These are phyloP conservation scores for Drosophila tripunctata DNA, from an alignment of 2,888 invertebrate species.

Conservation along the genomic window DNA sequence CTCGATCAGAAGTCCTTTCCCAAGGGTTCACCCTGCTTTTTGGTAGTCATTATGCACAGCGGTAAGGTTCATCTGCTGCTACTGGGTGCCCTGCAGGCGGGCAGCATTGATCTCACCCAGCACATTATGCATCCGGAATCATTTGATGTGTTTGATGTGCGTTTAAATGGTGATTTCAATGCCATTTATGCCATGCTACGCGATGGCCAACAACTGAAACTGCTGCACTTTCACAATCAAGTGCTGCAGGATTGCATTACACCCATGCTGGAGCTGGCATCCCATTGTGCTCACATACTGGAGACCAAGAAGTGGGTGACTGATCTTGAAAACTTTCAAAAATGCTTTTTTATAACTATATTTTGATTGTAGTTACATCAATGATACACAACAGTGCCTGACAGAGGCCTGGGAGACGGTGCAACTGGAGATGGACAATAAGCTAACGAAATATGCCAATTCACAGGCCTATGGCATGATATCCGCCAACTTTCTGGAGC, in stretches of 20 bases:
- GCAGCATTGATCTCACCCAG: slow-evolving; percentile 87
- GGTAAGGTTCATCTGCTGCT: slow-evolving; percentile 91
- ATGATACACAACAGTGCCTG: slow-evolving; percentile 91
- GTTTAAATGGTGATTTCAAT: slow-evolving; percentile 89
- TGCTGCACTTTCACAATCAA: slow-evolving; percentile 83
- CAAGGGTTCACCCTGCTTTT: slow-evolving; percentile 89
- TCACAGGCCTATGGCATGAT: slow-evolving; percentile 92
- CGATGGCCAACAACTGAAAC: slow-evolving; percentile 87
- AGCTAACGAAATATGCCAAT: slow-evolving; percentile 94
- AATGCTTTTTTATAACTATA: no score
- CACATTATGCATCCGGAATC: slow-evolving; percentile 86
- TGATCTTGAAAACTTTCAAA: neutral
- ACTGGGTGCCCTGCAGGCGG: slow-evolving; percentile 93
- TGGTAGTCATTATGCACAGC: slow-evolving; percentile 91
- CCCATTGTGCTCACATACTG: slow-evolving; percentile 90
- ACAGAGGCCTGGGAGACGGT: slow-evolving; percentile 98
- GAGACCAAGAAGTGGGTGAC: slow-evolving; percentile 87
- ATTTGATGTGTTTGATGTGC: slow-evolving; percentile 87
- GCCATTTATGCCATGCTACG: slow-evolving; percentile 88
- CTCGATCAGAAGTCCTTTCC: slow-evolving; percentile 85
- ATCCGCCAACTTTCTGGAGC: slow-evolving; percentile 95
- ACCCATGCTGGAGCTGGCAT: slow-evolving; percentile 86
- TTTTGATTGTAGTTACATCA: slow-evolving; percentile 87
- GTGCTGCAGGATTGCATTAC: slow-evolving; percentile 81
- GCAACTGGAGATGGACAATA: slow-evolving; percentile 96